Percentiles rank a stretch among this genome's conserved stretches.
Evolutionary conservation across 1,140 invertebrate genomes (phyloP).

Genomic region (Drosophila insularis): DNA sequence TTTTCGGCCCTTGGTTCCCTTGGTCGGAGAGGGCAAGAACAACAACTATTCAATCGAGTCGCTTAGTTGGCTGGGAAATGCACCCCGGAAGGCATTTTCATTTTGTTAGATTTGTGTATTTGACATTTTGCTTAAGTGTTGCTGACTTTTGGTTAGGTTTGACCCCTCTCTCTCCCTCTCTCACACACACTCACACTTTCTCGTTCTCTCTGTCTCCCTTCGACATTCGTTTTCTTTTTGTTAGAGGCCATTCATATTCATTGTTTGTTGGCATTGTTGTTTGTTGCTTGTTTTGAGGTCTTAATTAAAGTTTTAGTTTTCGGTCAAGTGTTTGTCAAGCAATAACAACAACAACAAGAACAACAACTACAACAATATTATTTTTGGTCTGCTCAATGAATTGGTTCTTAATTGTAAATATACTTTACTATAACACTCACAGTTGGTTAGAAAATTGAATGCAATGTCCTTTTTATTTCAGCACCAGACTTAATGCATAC

Average conservation of each 20-base stretch:
- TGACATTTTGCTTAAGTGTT: slow-evolving; percentile 80
- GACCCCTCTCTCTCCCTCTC: not conserved
- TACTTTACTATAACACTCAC: not conserved
- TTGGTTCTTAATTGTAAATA: slow-evolving; percentile 12
- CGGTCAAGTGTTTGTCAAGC: slow-evolving; percentile 60
- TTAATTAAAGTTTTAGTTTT: slow-evolving; percentile 67
- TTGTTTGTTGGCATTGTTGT: slow-evolving; percentile 44
- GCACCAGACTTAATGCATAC: no score
- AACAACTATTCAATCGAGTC: slow-evolving; percentile 72
- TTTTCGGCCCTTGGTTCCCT: slow-evolving; percentile 20
- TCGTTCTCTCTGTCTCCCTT: not conserved
- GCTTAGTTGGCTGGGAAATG: slow-evolving; percentile 55
- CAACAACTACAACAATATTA: not conserved
- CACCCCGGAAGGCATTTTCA: slow-evolving; percentile 74
- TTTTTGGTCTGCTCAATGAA: slow-evolving; percentile 15
- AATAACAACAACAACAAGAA: not conserved
- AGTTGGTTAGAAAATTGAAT: no score
- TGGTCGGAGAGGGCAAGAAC: slow-evolving; percentile 24
- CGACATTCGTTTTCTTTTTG: not conserved
- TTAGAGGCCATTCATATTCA: slow-evolving; percentile 24
- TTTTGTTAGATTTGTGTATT: slow-evolving; percentile 72
- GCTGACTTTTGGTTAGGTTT: slow-evolving; percentile 75
- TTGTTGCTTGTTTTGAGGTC: slow-evolving; percentile 41
- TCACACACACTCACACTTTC: no score
- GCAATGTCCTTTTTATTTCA: no score